Percentiles rank a stretch among this genome's conserved stretches.
Conservation (phyloP, 2,888 invertebrate genomes). For the Leuctra nigra region DNA sequence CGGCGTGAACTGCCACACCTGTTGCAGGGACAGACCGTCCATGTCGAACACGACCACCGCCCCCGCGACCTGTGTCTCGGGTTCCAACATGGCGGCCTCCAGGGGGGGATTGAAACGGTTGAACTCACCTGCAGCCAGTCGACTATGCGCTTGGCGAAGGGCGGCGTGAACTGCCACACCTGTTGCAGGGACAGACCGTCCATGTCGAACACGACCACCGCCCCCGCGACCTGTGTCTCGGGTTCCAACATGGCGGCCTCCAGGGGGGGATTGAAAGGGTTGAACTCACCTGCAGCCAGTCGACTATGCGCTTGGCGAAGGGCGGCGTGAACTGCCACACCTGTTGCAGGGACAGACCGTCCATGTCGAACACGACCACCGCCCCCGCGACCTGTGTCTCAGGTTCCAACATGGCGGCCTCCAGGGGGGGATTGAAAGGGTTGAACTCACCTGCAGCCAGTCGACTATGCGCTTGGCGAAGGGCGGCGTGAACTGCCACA, state of each 20-base stretch:
- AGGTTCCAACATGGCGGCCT: slow-evolving; percentile 76
- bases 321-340: too few species aligned
- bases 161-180: too few species aligned
- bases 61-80: slow-evolving; percentile 60
- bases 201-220: slow-evolving; percentile 79
- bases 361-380: slow-evolving; percentile 79
- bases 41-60: slow-evolving; percentile 78
- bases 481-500: slow-evolving; percentile 78
- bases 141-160: slow-evolving; percentile 76
- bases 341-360: slow-evolving; percentile 70
- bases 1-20: too few species aligned
- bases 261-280: too few species aligned
- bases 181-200: slow-evolving; percentile 72
- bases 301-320: slow-evolving; percentile 78
- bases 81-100: slow-evolving; percentile 77
- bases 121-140: slow-evolving; percentile 70
- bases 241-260: slow-evolving; percentile 80
- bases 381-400: slow-evolving; percentile 63
- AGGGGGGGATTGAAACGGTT: too few species aligned
- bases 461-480: slow-evolving; percentile 81
- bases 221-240: slow-evolving; percentile 60
- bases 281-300: slow-evolving; percentile 73
- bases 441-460: slow-evolving; percentile 70
- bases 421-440: too few species aligned
- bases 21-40: slow-evolving; percentile 73